These are phyloP conservation scores for Orchesella cincta DNA, from an alignment of 1,140 invertebrate genomes.

Conservation along the genomic window DNA sequence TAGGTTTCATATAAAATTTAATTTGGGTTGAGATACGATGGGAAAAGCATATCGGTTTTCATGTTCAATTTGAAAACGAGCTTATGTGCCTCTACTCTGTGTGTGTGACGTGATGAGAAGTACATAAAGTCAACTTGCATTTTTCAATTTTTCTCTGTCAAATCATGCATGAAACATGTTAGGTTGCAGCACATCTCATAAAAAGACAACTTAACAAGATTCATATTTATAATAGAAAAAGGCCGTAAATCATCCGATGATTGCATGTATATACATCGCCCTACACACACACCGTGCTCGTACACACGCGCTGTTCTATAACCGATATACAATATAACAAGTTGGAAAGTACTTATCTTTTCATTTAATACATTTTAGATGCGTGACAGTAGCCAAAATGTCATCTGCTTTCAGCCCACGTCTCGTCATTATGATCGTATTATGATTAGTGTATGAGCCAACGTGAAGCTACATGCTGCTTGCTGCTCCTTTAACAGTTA, in stretches of 20 bases:
- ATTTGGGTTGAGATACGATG: neutral
- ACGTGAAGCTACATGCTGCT: conserved; percentile 12
- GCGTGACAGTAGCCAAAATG: conserved; percentile 29
- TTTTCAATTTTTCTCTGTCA: conserved; percentile 30
- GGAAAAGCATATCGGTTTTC: neutral
- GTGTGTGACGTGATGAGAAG: conserved; percentile 18
- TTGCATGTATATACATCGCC: conserved; percentile 15
- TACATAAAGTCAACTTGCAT: conserved; percentile 25
- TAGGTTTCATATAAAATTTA: neutral
- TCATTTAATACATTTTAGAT: conserved; percentile 30
- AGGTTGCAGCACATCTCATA: conserved; percentile 23
- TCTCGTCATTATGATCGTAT: conserved; percentile 25
- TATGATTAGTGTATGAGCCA: conserved; percentile 17
- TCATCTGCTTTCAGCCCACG: conserved; percentile 28
- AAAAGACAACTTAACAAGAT: conserved; percentile 29
- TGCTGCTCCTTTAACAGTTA: conserved; percentile 12
- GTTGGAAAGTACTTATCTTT: conserved; percentile 26
- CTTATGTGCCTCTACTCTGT: neutral
- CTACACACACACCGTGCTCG: neutral
- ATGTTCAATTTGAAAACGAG: neutral
- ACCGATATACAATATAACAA: too few relatives aligned
- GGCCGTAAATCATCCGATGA: conserved; percentile 27
- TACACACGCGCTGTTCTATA: neutral
- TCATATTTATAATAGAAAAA: conserved; percentile 30
- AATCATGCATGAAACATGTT: conserved; percentile 27